Conservation (phyloP, 2,888 invertebrate species). For the Limnephilus auricula region DNA sequence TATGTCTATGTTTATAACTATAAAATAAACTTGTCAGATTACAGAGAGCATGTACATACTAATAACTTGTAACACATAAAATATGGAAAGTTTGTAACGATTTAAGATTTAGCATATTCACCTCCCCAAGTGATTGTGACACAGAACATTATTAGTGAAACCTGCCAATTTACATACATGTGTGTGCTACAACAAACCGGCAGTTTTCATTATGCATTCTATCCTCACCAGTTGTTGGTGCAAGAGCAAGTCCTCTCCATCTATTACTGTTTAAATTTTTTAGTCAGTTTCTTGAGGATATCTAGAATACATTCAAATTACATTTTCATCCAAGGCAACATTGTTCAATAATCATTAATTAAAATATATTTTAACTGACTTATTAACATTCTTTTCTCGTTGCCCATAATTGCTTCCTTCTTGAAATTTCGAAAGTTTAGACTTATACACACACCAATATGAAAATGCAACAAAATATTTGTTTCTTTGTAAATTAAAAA, state of each 20-base stretch:
- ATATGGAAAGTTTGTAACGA: neutral
- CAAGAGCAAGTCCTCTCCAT: conserved; percentile 38
- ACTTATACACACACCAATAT: too few relatives aligned
- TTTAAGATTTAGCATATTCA: neutral
- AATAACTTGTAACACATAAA: neutral
- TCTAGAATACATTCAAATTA: conserved; percentile 35
- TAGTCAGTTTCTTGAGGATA: conserved; percentile 41
- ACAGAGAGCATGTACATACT: neutral
- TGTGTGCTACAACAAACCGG: conserved; percentile 51
- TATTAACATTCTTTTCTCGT: conserved; percentile 23
- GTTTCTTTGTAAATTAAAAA: too few relatives aligned
- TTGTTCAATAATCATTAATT: neutral
- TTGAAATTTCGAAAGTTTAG: too few relatives aligned
- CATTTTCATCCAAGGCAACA: conserved; percentile 1
- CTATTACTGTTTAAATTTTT: conserved; percentile 53
- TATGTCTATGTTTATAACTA: too few relatives aligned
- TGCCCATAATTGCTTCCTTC: neutral
- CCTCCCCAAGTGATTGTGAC: neutral
- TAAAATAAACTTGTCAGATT: neutral
- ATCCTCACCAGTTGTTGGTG: conserved; percentile 48
- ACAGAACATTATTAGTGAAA: conserved; percentile 21
- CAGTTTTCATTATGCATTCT: conserved; percentile 37
- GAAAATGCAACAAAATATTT: too few relatives aligned
- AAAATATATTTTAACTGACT: neutral
- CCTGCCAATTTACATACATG: conserved; percentile 30